Evolutionary conservation across 2,888 invertebrate genomes (phyloP).

Genomic region (Anarsia innoxiella): DNA sequence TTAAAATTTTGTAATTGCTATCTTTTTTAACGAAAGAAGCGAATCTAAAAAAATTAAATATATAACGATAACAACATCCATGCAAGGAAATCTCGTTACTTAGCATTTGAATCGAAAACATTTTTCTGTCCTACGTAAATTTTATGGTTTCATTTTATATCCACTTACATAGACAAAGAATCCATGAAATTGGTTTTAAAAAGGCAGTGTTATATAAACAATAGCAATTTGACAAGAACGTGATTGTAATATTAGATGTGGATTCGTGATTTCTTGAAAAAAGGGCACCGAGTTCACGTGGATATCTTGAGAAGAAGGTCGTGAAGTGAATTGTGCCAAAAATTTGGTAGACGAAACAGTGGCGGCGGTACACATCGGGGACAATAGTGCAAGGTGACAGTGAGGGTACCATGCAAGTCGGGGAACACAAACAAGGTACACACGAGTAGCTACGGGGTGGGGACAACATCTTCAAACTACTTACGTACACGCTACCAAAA

Average conservation of each 20-base stretch:
- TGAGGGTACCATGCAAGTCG: constrained; percentile 28
- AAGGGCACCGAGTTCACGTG: constrained; percentile 4
- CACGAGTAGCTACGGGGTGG: constrained; percentile 47
- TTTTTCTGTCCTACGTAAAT: constrained; percentile 8
- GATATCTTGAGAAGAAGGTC: constrained; percentile 4
- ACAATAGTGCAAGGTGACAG: constrained; percentile 23
- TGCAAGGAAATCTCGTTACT: constrained; percentile 75
- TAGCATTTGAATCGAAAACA: constrained; percentile 35
- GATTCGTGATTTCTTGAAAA: constrained; percentile 1
- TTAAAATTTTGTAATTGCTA: no score
- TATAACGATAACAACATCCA: constrained; percentile 48
- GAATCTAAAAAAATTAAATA: constrained; percentile 11
- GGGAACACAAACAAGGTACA: constrained; percentile 34
- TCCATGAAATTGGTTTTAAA: no score
- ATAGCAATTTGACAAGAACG: no score
- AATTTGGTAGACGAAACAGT: constrained; percentile 4
- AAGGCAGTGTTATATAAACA: no score
- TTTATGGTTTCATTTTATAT: constrained; percentile 2
- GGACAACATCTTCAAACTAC: constrained; percentile 59
- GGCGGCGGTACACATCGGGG: not conserved
- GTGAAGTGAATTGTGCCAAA: constrained; percentile 7
- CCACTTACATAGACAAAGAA: no score
- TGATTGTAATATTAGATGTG: constrained; percentile 2
- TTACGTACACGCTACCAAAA: constrained; percentile 40
- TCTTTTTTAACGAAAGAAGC: constrained; percentile 9